A percentile compares a stretch with the other conserved stretches of the same genome.
These are phyloP conservation scores for Drosophila erecta DNA, from an alignment of 1,140 invertebrate species.

Conservation along the genomic window DNA sequence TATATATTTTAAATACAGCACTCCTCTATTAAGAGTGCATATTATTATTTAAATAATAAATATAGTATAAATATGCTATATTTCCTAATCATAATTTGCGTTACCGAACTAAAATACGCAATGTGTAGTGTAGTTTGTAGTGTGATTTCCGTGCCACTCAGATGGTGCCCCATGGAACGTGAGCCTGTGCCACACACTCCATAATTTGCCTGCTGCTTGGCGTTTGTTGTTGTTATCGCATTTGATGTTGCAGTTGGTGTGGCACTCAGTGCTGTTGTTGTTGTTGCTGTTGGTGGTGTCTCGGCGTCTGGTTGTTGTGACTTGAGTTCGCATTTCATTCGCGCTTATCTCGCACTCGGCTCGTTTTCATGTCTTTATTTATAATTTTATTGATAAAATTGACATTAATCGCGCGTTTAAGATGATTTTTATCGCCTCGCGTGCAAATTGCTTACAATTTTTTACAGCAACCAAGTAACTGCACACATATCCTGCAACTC, in stretches of 20 bases:
- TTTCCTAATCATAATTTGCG: not conserved
- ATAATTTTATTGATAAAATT: conserved; percentile 84
- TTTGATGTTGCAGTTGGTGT: conserved; percentile 16
- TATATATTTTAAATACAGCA: no score
- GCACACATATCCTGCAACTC: conserved; percentile 14
- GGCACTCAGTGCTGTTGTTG: conserved; percentile 3
- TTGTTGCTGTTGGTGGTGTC: conserved; percentile 14
- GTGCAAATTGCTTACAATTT: conserved; percentile 83
- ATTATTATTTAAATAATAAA: no score
- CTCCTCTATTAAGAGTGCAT: no score
- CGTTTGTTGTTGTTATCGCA: conserved; percentile 14
- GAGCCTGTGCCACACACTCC: conserved; percentile 74
- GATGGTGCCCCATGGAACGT: conserved; percentile 65
- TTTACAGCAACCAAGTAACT: conserved; percentile 13
- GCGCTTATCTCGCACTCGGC: conserved; percentile 72
- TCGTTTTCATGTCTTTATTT: conserved; percentile 84
- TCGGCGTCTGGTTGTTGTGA: conserved; percentile 59
- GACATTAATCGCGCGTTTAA: conserved; percentile 83
- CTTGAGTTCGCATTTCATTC: conserved; percentile 72
- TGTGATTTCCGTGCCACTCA: not conserved
- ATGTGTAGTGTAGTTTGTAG: not conserved
- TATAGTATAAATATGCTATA: no score
- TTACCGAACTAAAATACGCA: not conserved
- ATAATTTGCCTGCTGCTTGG: conserved; percentile 72
- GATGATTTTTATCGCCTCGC: conserved; percentile 81